Conservation (phyloP, 2,888 invertebrate species). For the Diarsia dahlii region DNA sequence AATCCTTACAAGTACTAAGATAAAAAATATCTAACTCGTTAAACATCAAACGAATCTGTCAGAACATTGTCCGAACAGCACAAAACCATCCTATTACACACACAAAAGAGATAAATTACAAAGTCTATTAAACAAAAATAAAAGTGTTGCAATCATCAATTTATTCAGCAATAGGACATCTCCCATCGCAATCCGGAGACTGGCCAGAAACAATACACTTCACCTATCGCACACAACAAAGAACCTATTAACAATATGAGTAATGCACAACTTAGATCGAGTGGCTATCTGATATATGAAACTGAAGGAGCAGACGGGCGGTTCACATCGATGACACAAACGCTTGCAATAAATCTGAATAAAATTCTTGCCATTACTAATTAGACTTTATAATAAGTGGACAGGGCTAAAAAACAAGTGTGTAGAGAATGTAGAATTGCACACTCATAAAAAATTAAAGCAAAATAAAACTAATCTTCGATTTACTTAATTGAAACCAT, state of each 20-base stretch:
- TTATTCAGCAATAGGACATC: constrained; percentile 68
- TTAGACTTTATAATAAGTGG: neutral
- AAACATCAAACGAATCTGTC: constrained; percentile 23
- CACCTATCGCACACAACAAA: constrained; percentile 84
- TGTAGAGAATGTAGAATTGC: constrained; percentile 29
- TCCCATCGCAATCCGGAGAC: constrained; percentile 62
- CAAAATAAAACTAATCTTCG: constrained; percentile 66
- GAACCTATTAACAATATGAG: constrained; percentile 82
- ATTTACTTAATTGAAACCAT: constrained; percentile 69
- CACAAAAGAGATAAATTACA: constrained; percentile 58
- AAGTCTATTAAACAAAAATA: constrained; percentile 61
- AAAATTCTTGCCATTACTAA: neutral
- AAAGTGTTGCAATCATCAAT: constrained; percentile 63
- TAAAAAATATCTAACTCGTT: neutral
- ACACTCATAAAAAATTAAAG: constrained; percentile 56
- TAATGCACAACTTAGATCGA: constrained; percentile 86
- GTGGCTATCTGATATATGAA: constrained; percentile 76
- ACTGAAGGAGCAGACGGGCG: constrained; percentile 70
- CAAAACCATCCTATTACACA: constrained; percentile 35
- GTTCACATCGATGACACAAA: constrained; percentile 20
- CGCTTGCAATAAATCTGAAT: neutral
- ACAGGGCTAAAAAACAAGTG: neutral
- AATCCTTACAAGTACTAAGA: neutral
- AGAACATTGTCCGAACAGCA: constrained; percentile 14
- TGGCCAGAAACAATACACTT: constrained; percentile 73